Percentiles rank a stretch among this genome's conserved stretches.
These are phyloP conservation scores for Ptychobarbus kaznakovi DNA, from an alignment of 2,797 vertebrate genomes.

Conservation along the genomic window DNA sequence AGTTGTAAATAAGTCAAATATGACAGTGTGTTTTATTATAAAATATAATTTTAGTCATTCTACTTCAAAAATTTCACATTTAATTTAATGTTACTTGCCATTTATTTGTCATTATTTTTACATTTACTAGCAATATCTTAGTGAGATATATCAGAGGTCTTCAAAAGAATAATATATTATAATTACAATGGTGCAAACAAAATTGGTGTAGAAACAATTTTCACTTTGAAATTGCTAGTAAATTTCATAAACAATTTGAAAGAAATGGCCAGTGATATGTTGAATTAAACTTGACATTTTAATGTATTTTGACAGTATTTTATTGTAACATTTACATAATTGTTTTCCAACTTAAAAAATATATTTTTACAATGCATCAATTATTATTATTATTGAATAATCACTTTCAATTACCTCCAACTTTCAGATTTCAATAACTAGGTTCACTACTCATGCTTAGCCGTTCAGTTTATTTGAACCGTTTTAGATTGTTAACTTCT, in stretches of 20 bases:
- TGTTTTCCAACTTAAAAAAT: too few relatives aligned
- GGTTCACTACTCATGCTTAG: not conserved
- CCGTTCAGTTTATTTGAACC: conserved; percentile 20
- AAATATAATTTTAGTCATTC: too few relatives aligned
- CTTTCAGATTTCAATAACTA: not conserved
- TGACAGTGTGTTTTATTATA: too few relatives aligned
- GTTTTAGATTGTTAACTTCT: conserved; percentile 35
- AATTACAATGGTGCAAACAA: not conserved
- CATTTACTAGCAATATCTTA: not conserved
- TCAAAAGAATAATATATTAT: not conserved
- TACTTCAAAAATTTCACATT: not conserved
- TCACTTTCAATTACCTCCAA: not conserved
- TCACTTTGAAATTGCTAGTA: not conserved
- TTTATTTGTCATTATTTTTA: not conserved
- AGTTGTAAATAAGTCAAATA: too few relatives aligned
- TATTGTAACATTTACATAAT: not conserved
- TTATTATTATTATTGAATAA: not conserved
- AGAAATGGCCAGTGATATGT: not conserved
- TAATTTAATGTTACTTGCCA: not conserved
- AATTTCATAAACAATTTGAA: not conserved
- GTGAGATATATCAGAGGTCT: not conserved
- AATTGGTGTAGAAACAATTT: not conserved
- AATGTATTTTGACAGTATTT: not conserved
- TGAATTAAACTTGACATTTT: not conserved
- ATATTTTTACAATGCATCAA: too few relatives aligned